phyloP scores from a whole-genome alignment of 2,113 vertebrate genomes.

The Notechis scutatus region DNA sequence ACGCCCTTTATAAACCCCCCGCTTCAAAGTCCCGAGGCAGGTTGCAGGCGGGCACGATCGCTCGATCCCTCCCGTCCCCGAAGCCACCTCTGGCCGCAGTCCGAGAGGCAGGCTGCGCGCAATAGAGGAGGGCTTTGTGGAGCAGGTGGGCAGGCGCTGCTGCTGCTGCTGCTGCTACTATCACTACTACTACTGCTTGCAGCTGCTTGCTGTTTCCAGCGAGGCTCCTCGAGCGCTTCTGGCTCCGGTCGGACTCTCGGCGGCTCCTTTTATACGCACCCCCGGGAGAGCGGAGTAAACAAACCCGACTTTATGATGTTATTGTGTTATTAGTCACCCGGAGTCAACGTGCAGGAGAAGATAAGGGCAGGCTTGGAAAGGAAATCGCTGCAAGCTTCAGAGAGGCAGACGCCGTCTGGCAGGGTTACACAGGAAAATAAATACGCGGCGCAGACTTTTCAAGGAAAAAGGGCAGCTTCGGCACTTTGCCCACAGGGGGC shows the following conservation, averaged over 20 bases:
- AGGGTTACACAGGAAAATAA: slow-evolving; percentile 55
- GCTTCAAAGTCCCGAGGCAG: background rate
- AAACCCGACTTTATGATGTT: slow-evolving; percentile 77
- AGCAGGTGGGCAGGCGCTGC: background rate
- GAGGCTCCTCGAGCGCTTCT: slow-evolving; percentile 63
- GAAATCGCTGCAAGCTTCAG: slow-evolving; percentile 62
- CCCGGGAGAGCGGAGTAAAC: slow-evolving; percentile 68
- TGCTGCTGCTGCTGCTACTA: background rate
- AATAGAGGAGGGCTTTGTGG: background rate
- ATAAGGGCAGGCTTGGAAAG: slow-evolving; percentile 74
- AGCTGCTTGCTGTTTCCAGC: background rate
- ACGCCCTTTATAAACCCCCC: no score
- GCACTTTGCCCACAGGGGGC: background rate
- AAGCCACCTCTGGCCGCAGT: background rate
- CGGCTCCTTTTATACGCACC: slow-evolving; percentile 74
- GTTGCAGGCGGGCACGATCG: background rate
- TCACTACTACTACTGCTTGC: no score
- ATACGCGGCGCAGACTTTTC: slow-evolving; percentile 56
- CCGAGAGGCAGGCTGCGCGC: background rate
- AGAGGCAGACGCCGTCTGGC: slow-evolving; percentile 66
- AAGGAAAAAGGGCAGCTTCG: background rate
- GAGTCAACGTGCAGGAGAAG: slow-evolving; percentile 78
- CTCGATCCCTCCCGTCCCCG: background rate
- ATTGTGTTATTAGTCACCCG: slow-evolving; percentile 81
- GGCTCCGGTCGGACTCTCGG: slow-evolving; percentile 55